phyloP scores from a whole-genome alignment of 2,113 vertebrate species.

The Pangasianodon gigas region DNA sequence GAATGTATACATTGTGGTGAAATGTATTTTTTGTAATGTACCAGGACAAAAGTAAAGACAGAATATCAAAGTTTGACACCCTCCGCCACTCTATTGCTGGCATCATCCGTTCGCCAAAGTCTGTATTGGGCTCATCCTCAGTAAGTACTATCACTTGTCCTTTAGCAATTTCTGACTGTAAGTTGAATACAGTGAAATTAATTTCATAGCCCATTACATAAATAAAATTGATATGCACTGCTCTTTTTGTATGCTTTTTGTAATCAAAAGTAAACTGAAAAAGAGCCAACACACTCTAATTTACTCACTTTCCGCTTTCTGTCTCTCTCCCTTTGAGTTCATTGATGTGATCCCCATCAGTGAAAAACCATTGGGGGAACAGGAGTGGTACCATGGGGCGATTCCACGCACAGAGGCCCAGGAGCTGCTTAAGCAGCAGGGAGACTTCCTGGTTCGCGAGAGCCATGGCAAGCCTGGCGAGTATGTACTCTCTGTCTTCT shows the following conservation, averaged over 20 bases:
- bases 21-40: constrained; percentile 14
- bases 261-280: neutral
- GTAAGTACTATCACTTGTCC: constrained; percentile 72
- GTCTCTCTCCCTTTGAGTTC: constrained; percentile 69
- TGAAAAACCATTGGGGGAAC: constrained; percentile 90
- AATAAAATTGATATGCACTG: neutral
- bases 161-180: neutral
- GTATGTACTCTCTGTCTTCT: constrained; percentile 98
- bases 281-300: neutral
- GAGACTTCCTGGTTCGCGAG: constrained; percentile 96
- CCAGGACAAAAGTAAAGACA: constrained; percentile 90
- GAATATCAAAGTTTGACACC: constrained; percentile 91
- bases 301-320: neutral
- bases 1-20: neutral
- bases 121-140: constrained; percentile 83
- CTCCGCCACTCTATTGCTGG: constrained; percentile 94
- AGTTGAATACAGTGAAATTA: neutral
- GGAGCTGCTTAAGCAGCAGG: constrained; percentile 92
- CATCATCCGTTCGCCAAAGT: constrained; percentile 91
- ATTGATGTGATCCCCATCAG: constrained; percentile 85
- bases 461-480: constrained; percentile 98
- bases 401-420: constrained; percentile 95
- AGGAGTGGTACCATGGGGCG: constrained; percentile 98
- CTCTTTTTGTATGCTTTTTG: neutral
- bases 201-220: neutral